These are phyloP conservation scores for Ceyx margarethae DNA, from an alignment of 2,113 vertebrate genomes.

Conservation along the genomic window DNA sequence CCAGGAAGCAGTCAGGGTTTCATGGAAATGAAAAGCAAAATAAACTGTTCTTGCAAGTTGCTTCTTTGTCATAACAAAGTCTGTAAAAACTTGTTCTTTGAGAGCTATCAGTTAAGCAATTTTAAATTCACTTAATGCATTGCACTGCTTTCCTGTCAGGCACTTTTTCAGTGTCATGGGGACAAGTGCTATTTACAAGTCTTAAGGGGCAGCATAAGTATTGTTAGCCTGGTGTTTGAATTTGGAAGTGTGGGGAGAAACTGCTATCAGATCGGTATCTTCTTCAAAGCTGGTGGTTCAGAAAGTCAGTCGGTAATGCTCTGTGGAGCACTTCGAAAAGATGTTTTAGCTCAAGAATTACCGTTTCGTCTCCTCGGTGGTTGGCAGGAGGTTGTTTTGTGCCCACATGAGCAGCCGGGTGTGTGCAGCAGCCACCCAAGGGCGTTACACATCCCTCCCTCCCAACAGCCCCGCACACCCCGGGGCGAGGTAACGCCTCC, in stretches of 20 bases:
- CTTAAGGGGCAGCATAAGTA: background rate
- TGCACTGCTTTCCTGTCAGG: background rate
- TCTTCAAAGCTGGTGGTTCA: rapidly evolving
- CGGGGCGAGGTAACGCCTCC: background rate
- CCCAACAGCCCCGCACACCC: background rate
- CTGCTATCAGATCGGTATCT: background rate
- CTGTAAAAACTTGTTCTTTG: background rate
- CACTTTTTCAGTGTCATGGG: background rate
- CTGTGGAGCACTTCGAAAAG: background rate
- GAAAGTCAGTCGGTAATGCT: background rate
- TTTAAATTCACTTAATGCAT: background rate
- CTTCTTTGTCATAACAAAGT: background rate
- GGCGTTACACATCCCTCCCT: background rate
- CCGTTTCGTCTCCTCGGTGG: background rate
- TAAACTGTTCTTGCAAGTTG: background rate
- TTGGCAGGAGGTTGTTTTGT: background rate
- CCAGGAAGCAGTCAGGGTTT: background rate
- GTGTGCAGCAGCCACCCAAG: background rate
- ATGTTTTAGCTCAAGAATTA: background rate
- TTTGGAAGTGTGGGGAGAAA: background rate
- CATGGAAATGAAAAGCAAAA: background rate
- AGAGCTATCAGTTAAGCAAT: background rate
- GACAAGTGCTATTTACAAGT: background rate
- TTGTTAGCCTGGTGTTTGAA: background rate
- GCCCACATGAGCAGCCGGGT: background rate